Conservation (phyloP, 2,888 invertebrate genomes). For the Rhaphigaster nebulosa region DNA sequence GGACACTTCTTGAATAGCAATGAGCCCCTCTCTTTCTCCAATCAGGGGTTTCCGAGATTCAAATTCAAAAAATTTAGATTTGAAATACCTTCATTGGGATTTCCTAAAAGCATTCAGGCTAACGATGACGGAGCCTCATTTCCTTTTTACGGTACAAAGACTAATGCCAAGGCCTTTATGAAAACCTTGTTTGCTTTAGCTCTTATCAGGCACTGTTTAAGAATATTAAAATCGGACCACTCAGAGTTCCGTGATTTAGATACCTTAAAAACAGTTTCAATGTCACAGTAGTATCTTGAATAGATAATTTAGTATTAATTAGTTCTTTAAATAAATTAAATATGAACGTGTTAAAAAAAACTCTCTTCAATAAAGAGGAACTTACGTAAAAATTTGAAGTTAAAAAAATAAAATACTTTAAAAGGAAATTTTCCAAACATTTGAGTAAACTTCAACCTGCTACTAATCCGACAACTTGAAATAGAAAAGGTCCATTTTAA, state of each 20-base stretch:
- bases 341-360: not conserved
- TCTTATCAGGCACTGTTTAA: not conserved
- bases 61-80: not conserved
- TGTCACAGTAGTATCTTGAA: not conserved
- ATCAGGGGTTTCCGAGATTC: not conserved
- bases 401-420: not conserved
- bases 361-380: not conserved
- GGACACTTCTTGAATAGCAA: not conserved
- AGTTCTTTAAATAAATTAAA: not conserved
- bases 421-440: not conserved
- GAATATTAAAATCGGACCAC: not conserved
- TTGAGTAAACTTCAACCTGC: too few relatives aligned
- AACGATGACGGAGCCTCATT: not conserved
- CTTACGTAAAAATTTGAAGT: not conserved
- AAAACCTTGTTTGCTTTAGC: not conserved
- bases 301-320: not conserved
- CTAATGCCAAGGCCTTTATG: constrained; percentile 9
- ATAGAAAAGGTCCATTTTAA: too few relatives aligned
- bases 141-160: constrained; percentile 34
- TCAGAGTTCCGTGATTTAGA: not conserved
- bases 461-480: too few relatives aligned
- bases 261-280: not conserved
- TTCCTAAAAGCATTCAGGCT: not conserved
- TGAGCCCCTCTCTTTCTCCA: not conserved
- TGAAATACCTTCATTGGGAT: not conserved